Conservation (phyloP, 2,888 invertebrate species). For the Incurvaria masculella region DNA sequence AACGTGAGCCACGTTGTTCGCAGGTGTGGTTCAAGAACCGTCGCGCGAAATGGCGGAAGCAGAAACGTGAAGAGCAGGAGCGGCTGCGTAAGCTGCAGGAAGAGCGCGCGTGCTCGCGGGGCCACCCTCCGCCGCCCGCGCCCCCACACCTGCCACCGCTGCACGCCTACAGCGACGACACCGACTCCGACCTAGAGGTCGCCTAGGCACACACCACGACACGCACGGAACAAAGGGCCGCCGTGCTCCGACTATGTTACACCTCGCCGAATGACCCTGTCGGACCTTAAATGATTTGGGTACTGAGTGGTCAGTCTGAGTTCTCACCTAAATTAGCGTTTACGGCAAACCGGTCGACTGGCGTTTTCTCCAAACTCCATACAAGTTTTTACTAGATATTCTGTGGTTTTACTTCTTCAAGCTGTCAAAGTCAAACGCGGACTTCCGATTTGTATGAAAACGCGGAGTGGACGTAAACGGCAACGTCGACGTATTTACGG, state of each 20-base stretch:
- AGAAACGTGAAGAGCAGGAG: constrained; percentile 86
- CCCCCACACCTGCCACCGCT: constrained; percentile 32
- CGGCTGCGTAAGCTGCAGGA: constrained; percentile 78
- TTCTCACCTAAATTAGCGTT: too few species aligned
- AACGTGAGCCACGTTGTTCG: too few species aligned
- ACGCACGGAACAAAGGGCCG: background rate
- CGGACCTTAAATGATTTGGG: background rate
- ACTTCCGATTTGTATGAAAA: too few species aligned
- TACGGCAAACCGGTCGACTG: too few species aligned
- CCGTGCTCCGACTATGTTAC: background rate
- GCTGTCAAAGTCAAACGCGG: too few species aligned
- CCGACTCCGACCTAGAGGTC: constrained; percentile 79
- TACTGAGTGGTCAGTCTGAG: too few species aligned
- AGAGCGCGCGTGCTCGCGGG: constrained; percentile 58
- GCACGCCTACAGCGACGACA: constrained; percentile 61
- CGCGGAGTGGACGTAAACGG: too few species aligned
- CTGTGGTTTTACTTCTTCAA: too few species aligned
- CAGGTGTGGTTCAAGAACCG: constrained; percentile 98
- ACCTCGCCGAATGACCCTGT: background rate
- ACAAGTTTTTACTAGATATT: too few species aligned
- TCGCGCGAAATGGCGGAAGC: constrained; percentile 94
- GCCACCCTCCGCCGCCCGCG: constrained; percentile 30
- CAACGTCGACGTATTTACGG: too few species aligned
- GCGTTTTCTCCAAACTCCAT: too few species aligned
- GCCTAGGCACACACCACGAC: too few species aligned